A percentile compares a stretch with the other conserved stretches of the same genome.
phyloP scores from a whole-genome alignment of 2,888 invertebrate species.

The Pristionchus exspectatus region DNA sequence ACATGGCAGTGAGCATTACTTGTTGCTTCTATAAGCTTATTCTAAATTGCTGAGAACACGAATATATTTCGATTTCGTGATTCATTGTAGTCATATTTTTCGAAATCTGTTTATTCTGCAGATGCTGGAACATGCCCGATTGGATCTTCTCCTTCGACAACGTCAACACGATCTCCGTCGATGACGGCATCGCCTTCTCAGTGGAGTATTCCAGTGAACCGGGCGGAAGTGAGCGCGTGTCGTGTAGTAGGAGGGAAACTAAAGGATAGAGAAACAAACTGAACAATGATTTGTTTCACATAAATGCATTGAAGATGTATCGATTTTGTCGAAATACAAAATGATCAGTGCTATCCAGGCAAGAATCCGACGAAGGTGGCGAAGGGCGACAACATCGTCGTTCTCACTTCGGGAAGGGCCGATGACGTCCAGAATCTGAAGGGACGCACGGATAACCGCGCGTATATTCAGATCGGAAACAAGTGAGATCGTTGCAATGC shows the following conservation, averaged over 20 bases:
- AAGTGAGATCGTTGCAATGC: not conserved
- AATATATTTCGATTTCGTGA: no score
- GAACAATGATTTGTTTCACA: no score
- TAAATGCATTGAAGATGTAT: no score
- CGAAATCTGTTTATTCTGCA: not conserved
- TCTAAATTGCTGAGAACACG: no score
- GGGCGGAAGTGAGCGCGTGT: not conserved
- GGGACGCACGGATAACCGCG: not conserved
- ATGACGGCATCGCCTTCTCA: not conserved
- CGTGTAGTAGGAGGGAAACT: no score
- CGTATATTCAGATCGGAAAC: conserved; percentile 14
- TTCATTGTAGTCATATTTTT: not conserved
- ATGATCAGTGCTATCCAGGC: no score
- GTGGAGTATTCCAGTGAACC: not conserved
- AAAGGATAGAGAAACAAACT: no score
- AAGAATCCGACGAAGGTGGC: not conserved
- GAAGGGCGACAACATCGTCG: not conserved
- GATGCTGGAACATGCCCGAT: not conserved
- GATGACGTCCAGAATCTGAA: not conserved
- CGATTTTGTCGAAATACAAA: no score
- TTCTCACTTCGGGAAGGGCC: not conserved
- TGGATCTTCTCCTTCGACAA: conserved; percentile 34
- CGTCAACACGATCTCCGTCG: not conserved
- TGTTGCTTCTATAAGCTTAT: no score
- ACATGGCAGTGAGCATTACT: not conserved